Base-by-base conservation (phyloP, 1,140 invertebrate genomes). In the Heliconius hewitsoni region DNA sequence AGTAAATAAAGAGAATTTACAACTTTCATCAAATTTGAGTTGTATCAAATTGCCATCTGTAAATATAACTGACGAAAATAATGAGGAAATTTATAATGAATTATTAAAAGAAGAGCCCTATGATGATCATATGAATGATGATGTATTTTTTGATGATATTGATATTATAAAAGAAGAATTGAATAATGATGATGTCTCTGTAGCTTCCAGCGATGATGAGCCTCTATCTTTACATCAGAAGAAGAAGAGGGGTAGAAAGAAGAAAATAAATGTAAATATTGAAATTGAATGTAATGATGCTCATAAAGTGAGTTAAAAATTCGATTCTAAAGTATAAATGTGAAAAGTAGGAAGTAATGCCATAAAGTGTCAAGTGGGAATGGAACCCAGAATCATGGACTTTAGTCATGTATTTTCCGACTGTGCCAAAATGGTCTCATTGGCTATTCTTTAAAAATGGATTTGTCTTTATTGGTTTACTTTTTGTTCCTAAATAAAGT, bases 181-280 rank as follows among this genome's bases (percentile, higher is more conserved):
- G 16, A 72, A 57, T 75, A 80, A 78, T 78, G 81, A 85, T 42
- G 79, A 84, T 76, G 79, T 81, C 18, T 80, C 78, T 57, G 74
- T 57, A 23, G 71, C 81, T 27, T 84, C 83, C 2, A 86, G 85
- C 79, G 80, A 89, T 71, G 86, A 89, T 80, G 87, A 89, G 78
- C 87, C 87, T 11, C 60, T 89, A 1, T 86, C 87, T 34, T 18
- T 86, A 18, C 86, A 88, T 76, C 87, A 86, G 79, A 86, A 78
- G 71, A 84, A 82, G 60, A 89, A 87, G 77, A 75, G 42, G 77
- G 75, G 60, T 27, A 66, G 23, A 79, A 81, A 77, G 78, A 77
- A 80, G 83, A 60, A 79, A 71, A 74, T 60, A 11, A 9, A 11
- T 30, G 11, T 11, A 30, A 30, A 27, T 30, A 30, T 30, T 1